phyloP scores from a whole-genome alignment of 2,797 vertebrate species.

The Hydrolagus colliei region DNA sequence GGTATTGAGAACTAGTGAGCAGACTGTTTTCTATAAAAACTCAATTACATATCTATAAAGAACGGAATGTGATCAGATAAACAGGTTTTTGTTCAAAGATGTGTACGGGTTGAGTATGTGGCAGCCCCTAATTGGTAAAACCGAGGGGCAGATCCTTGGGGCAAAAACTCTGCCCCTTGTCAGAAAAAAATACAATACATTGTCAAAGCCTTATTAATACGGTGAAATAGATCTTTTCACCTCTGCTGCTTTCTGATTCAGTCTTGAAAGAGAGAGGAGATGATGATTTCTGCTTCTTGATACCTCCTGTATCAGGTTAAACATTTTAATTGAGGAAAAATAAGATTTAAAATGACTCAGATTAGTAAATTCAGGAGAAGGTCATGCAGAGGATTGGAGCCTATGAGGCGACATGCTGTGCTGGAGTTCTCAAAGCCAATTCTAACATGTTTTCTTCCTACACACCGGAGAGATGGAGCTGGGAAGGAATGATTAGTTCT shows the following conservation, averaged over 20 bases:
- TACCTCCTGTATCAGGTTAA: neutral
- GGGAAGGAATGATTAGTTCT: conserved; percentile 12
- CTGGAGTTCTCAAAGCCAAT: neutral
- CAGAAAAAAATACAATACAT: too few relatives aligned
- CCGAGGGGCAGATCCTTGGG: too few relatives aligned
- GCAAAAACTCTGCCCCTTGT: too few relatives aligned
- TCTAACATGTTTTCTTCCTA: conserved; percentile 20
- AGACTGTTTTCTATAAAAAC: too few relatives aligned
- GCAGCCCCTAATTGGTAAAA: too few relatives aligned
- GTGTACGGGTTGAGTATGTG: too few relatives aligned
- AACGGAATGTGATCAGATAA: too few relatives aligned
- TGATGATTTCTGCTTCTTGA: too few relatives aligned
- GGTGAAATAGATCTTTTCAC: neutral
- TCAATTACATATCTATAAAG: too few relatives aligned
- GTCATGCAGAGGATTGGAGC: neutral
- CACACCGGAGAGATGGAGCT: neutral
- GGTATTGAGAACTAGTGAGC: too few relatives aligned
- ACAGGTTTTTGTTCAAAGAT: too few relatives aligned
- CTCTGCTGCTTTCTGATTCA: neutral
- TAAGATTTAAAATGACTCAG: neutral
- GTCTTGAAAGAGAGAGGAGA: neutral
- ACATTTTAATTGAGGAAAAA: neutral
- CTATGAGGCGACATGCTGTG: neutral
- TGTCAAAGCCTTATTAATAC: too few relatives aligned
- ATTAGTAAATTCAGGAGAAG: neutral